Conservation (phyloP, 2,797 vertebrate genomes). For the Diplodus sargus region DNA sequence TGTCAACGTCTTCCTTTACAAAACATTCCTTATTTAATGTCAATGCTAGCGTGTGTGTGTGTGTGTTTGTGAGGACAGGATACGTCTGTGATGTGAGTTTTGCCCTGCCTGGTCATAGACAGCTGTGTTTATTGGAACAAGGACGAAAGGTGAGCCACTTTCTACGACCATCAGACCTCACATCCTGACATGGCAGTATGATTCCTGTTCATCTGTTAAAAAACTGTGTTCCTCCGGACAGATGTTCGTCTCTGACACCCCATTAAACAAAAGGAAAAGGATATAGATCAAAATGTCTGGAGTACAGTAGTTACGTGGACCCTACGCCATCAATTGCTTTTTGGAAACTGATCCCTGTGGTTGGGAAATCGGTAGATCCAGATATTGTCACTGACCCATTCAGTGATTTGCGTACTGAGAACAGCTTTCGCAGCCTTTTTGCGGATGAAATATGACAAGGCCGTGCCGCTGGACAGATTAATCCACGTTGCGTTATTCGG, state of each 20-base stretch:
- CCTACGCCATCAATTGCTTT: neutral
- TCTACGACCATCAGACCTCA: constrained; percentile 43
- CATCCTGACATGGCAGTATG: constrained; percentile 55
- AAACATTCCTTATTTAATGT: too few relatives aligned
- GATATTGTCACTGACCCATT: neutral
- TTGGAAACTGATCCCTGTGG: too few relatives aligned
- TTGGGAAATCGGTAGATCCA: too few relatives aligned
- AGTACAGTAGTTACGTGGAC: neutral
- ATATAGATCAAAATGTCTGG: neutral
- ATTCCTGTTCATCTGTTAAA: constrained; percentile 47
- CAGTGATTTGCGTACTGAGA: neutral
- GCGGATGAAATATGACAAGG: neutral
- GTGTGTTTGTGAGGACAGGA: constrained; percentile 21
- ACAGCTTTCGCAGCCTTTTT: neutral
- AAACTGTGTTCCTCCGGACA: constrained; percentile 9
- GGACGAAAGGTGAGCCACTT: constrained; percentile 19
- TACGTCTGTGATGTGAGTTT: constrained; percentile 47
- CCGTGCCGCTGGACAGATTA: neutral
- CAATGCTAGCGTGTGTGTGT: neutral
- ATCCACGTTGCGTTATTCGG: neutral
- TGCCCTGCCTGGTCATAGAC: neutral
- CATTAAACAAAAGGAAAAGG: constrained; percentile 42
- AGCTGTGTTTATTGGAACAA: constrained; percentile 1
- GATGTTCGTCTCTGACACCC: constrained; percentile 40
- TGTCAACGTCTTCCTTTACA: too few relatives aligned